Conservation (phyloP, 2,888 invertebrate species). For the Pristionchus entomophagus region DNA sequence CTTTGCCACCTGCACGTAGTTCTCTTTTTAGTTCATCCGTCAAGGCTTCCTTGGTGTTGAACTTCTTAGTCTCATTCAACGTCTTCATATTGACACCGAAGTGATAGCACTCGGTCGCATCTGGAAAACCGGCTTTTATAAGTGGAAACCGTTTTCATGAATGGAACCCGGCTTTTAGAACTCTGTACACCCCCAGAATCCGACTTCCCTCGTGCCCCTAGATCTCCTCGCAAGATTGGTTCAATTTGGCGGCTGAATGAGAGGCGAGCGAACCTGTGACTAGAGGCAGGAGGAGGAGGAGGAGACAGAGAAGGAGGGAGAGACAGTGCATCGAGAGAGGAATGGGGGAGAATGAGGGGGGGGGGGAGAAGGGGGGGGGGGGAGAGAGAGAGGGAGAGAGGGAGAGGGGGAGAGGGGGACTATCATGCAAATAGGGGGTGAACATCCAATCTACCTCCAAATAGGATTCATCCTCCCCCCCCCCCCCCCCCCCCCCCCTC, state of each 20-base stretch:
- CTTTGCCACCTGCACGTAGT: too few species aligned
- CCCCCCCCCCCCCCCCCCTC: not conserved
- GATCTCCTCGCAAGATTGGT: not conserved
- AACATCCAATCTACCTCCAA: not conserved
- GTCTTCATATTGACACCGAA: too few species aligned
- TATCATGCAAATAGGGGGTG: too few species aligned
- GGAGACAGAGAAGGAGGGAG: slow-evolving; percentile 7
- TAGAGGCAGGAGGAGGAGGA: not conserved
- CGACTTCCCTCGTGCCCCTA: not conserved
- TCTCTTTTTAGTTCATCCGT: too few species aligned
- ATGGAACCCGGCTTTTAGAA: too few species aligned
- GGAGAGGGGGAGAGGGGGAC: too few species aligned
- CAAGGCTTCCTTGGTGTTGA: too few species aligned
- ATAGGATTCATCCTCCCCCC: not conserved
- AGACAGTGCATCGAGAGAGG: not conserved
- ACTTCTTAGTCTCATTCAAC: too few species aligned
- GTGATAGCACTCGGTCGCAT: not conserved
- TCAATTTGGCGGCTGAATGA: slow-evolving; percentile 11
- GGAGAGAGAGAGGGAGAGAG: not conserved
- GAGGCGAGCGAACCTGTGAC: slow-evolving; percentile 28
- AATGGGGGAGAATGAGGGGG: not conserved
- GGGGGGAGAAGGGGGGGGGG: not conserved
- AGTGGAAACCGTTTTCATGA: too few species aligned
- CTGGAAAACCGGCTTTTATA: not conserved
- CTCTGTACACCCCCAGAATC: too few species aligned